phyloP scores from a whole-genome alignment of 30 jellyfish, hydroid and myxozoan species.

The Cassiopea andromeda region DNA sequence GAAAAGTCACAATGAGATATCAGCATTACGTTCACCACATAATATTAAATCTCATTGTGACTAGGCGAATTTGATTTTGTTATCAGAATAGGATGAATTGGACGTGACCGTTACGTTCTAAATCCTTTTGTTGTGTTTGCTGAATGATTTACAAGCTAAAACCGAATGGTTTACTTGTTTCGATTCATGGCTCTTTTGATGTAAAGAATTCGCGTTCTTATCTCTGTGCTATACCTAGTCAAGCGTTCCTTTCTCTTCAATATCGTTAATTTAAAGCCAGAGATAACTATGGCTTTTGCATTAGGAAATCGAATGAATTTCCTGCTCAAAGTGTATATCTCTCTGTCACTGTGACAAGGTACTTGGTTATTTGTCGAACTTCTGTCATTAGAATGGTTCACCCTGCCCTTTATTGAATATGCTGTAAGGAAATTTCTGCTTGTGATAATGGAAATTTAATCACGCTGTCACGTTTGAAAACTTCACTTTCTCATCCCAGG shows the following conservation, averaged over 20 bases:
- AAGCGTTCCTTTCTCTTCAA: constrained; percentile 8
- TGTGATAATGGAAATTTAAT: background rate
- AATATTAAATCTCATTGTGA: constrained; percentile 18
- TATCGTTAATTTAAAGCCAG: constrained; percentile 11
- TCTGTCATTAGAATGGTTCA: background rate
- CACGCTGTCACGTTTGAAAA: background rate
- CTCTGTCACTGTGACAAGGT: constrained; percentile 34
- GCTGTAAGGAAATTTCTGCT: background rate
- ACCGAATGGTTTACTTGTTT: background rate
- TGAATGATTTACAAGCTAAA: constrained; percentile 51
- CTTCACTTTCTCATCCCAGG: background rate
- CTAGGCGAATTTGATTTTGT: constrained; percentile 34
- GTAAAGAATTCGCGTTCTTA: constrained; percentile 41
- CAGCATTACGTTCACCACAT: constrained; percentile 21
- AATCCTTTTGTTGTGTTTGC: constrained; percentile 28
- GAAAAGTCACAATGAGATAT: background rate
- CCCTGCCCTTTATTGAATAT: background rate
- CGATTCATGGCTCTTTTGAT: constrained; percentile 17
- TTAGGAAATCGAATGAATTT: constrained; percentile 1
- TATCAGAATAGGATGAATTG: constrained; percentile 26
- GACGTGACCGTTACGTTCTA: constrained; percentile 59
- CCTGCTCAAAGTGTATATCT: constrained; percentile 20
- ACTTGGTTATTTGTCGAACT: background rate
- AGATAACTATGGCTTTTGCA: constrained; percentile 18
- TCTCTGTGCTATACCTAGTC: constrained; percentile 14